phyloP scores from a whole-genome alignment of 2,888 invertebrate genomes.

The Pyralis farinalis region DNA sequence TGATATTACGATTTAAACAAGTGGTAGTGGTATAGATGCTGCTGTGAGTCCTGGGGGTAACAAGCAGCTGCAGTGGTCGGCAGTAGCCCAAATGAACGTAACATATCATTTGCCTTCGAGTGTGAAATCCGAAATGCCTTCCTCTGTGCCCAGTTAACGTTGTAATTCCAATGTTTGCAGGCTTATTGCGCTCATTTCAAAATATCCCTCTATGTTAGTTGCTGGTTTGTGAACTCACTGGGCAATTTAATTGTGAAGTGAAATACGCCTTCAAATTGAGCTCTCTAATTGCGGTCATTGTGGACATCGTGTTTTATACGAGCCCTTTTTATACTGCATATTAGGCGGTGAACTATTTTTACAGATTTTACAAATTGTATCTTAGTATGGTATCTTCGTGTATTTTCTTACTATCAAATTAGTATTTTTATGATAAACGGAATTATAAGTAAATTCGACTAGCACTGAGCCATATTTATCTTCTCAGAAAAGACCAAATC shows the following conservation, averaged over 20 bases:
- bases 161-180: constrained; percentile 32
- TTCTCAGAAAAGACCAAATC: too few species aligned
- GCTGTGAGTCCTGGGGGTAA: neutral
- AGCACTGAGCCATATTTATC: too few species aligned
- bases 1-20: too few species aligned
- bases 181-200: constrained; percentile 13
- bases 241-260: constrained; percentile 1
- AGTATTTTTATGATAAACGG: too few species aligned
- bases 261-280: neutral
- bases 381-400: too few species aligned
- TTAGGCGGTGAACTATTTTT: too few species aligned
- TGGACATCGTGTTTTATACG: too few species aligned
- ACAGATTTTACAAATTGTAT: too few species aligned
- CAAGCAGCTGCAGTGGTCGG: constrained; percentile 2
- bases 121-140: constrained; percentile 34
- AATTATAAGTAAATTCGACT: too few species aligned
- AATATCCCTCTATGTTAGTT: constrained; percentile 3
- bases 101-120: constrained; percentile 39
- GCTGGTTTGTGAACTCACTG: constrained; percentile 8
- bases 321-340: too few species aligned
- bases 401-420: too few species aligned
- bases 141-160: constrained; percentile 27
- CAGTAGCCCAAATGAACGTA: constrained; percentile 34
- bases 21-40: neutral
- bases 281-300: too few species aligned